A percentile compares a stretch with the other conserved stretches of the same genome.
phyloP scores from a whole-genome alignment of 2,113 vertebrate genomes.

The Lampris megalopsis region DNA sequence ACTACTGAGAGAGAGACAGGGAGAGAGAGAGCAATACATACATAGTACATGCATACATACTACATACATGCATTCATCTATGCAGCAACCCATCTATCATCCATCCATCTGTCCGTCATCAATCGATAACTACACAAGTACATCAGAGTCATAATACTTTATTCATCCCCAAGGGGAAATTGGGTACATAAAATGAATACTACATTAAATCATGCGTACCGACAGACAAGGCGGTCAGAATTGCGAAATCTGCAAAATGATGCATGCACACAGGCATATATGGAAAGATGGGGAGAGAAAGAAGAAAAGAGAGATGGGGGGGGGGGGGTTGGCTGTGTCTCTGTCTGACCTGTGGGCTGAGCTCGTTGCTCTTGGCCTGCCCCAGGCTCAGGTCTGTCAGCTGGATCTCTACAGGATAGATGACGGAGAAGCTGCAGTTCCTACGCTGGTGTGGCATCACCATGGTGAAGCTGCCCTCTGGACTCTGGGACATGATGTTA shows the following conservation, averaged over 20 bases:
- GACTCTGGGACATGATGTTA: constrained; percentile 95
- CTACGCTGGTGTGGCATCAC: constrained; percentile 89
- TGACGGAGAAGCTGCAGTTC: constrained; percentile 98
- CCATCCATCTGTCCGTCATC: no score
- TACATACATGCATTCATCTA: no score
- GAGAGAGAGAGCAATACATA: background rate
- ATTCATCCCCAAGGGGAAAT: no score
- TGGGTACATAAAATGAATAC: no score
- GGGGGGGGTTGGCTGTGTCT: background rate
- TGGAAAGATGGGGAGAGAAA: background rate
- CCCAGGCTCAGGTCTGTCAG: constrained; percentile 92
- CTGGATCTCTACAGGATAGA: constrained; percentile 92
- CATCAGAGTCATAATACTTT: no score
- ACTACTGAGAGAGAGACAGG: background rate
- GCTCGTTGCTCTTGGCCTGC: constrained; percentile 83
- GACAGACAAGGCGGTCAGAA: no score
- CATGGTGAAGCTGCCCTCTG: constrained; percentile 93
- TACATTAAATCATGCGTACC: no score
- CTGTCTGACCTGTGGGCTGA: constrained; percentile 60
- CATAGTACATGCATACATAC: no score
- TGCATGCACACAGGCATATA: background rate
- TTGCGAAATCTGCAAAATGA: no score
- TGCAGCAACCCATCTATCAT: no score
- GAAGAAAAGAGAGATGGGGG: background rate
- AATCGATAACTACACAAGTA: no score